Evolutionary conservation across 2,797 vertebrate species (phyloP).

Genomic region (Syngnathus rostellatus): DNA sequence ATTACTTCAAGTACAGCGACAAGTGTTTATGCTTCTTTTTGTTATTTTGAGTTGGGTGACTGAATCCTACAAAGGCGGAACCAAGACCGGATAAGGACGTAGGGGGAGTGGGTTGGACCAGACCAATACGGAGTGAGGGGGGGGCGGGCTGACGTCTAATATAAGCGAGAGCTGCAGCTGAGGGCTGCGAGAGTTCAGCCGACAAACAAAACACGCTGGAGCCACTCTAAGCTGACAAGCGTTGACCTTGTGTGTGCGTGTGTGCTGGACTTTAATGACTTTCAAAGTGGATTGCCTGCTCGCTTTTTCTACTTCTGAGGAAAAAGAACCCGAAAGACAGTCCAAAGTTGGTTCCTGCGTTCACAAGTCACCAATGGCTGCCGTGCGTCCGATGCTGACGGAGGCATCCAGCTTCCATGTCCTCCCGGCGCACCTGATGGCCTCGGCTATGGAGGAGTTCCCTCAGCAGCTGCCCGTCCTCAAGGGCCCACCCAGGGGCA

Average conservation of each 20-base stretch:
- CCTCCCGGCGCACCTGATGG: constrained; percentile 77
- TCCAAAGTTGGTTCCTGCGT: not conserved
- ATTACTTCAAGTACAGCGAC: not conserved
- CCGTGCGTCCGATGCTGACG: constrained; percentile 68
- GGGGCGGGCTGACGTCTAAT: constrained; percentile 49
- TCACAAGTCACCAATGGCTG: constrained; percentile 60
- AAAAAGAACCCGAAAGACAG: not conserved
- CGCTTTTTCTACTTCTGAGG: constrained; percentile 3
- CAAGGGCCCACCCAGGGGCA: constrained; percentile 67
- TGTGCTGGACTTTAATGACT: constrained; percentile 10
- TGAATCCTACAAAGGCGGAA: constrained; percentile 52
- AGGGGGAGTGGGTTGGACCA: constrained; percentile 30
- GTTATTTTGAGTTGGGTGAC: constrained; percentile 64
- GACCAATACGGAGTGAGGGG: constrained; percentile 24
- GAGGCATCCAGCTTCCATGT: constrained; percentile 79
- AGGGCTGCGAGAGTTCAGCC: constrained; percentile 40
- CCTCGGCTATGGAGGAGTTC: constrained; percentile 81
- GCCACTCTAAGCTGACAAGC: not conserved
- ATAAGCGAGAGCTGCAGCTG: constrained; percentile 52
- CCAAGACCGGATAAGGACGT: constrained; percentile 43
- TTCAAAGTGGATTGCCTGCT: not conserved
- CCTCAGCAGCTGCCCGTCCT: constrained; percentile 81
- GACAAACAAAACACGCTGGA: constrained; percentile 14
- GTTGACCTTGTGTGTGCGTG: constrained; percentile 3
- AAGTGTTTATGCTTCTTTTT: constrained; percentile 4